These are phyloP conservation scores for Brachypalpus laphriformis DNA, from an alignment of 2,888 invertebrate genomes.

Conservation along the genomic window DNA sequence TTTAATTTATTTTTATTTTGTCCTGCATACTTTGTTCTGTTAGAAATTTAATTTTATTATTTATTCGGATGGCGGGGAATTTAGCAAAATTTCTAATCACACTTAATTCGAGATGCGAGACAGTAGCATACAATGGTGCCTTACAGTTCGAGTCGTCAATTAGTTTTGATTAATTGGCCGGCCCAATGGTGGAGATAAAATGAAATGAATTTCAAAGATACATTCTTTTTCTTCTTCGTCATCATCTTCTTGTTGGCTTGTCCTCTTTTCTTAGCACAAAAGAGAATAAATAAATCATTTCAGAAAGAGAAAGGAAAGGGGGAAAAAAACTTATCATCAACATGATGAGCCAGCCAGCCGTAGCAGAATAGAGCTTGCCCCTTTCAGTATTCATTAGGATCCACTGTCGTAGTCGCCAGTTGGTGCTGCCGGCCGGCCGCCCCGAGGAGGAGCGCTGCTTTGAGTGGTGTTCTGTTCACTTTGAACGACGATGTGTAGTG, in stretches of 20 bases:
- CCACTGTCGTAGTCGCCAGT: not conserved
- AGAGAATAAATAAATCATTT: constrained; percentile 29
- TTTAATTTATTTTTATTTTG: constrained; percentile 30
- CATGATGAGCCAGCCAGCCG: too few species aligned
- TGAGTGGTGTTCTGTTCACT: constrained; percentile 41
- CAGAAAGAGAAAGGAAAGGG: not conserved
- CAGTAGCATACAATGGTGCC: not conserved
- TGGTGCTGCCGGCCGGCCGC: not conserved
- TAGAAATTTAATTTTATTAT: constrained; percentile 3
- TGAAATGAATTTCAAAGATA: constrained; percentile 25
- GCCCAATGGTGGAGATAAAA: constrained; percentile 17
- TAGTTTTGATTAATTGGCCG: constrained; percentile 45
- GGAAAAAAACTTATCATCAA: constrained; percentile 9
- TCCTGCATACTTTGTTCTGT: not conserved
- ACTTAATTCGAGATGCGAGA: not conserved
- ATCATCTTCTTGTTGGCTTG: not conserved
- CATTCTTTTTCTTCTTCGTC: too few species aligned
- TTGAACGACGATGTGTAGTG: constrained; percentile 43
- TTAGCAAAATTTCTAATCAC: not conserved
- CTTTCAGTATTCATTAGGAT: not conserved
- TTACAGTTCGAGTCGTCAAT: constrained; percentile 25
- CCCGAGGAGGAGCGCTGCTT: constrained; percentile 14
- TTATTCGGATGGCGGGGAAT: not conserved
- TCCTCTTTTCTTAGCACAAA: not conserved
- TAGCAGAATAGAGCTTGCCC: too few species aligned